Evolutionary conservation across 2,113 vertebrate genomes (phyloP).

Genomic region (Loxodonta africana): DNA sequence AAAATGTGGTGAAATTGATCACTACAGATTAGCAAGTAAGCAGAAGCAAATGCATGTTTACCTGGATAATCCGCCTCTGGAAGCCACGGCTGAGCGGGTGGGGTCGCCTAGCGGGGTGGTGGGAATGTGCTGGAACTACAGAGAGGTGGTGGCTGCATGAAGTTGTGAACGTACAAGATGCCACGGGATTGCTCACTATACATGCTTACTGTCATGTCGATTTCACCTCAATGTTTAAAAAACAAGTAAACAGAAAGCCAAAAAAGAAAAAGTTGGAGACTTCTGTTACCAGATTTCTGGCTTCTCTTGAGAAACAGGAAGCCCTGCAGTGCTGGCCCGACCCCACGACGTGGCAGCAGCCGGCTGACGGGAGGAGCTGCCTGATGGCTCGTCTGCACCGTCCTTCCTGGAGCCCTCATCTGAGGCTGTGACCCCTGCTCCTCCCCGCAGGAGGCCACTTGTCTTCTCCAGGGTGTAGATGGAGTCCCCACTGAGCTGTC

Average conservation of each 20-base stretch:
- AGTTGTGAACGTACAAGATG: neutral
- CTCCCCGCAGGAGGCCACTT: neutral
- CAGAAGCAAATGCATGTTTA: too few species aligned
- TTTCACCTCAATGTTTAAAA: neutral
- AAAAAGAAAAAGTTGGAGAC: neutral
- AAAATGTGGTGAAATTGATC: too few species aligned
- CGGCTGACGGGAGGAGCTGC: too few species aligned
- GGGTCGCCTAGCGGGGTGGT: too few species aligned
- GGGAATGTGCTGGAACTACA: neutral
- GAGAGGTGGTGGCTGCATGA: too few species aligned
- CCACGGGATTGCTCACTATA: too few species aligned
- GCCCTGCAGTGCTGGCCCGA: too few species aligned
- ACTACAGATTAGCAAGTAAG: too few species aligned
- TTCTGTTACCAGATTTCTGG: neutral
- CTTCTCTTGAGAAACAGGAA: neutral
- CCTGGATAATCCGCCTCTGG: too few species aligned
- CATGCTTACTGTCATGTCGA: neutral
- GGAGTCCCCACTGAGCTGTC: neutral
- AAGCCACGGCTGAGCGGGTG: too few species aligned
- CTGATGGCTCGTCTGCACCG: accelerated
- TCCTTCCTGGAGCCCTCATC: neutral
- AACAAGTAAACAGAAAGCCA: neutral
- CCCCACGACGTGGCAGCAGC: too few species aligned
- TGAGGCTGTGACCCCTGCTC: neutral
- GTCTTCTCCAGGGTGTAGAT: neutral